Conservation (phyloP, 1,140 invertebrate species). For the Venustaconcha ellipsiformis region DNA sequence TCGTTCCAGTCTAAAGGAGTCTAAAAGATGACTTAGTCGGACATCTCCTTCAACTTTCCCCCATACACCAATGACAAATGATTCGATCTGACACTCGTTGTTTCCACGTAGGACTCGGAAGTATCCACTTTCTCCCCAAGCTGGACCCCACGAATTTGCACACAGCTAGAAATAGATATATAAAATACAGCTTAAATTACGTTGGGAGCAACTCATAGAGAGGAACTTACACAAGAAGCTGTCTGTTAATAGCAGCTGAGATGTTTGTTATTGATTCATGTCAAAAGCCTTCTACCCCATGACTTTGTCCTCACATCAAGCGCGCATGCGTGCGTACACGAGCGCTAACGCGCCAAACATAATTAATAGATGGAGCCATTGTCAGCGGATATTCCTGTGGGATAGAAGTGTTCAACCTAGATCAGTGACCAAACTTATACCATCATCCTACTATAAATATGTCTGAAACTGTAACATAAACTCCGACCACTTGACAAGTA, state of each 20-base stretch:
- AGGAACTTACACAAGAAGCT: not conserved
- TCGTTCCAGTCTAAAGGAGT: conserved; percentile 7
- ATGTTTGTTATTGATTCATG: too few relatives aligned
- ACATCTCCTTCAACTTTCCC: conserved; percentile 25
- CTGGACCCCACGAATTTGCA: conserved; percentile 88
- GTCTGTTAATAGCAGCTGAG: not conserved
- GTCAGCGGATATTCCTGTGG: too few relatives aligned
- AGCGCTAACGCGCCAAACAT: too few relatives aligned
- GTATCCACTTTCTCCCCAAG: conserved; percentile 84
- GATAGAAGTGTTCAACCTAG: too few relatives aligned
- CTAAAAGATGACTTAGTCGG: not conserved
- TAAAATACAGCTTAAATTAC: not conserved
- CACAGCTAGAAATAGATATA: conserved; percentile 73
- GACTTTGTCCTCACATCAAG: too few relatives aligned
- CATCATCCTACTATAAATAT: too few relatives aligned
- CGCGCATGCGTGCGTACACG: too few relatives aligned
- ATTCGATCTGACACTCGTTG: conserved; percentile 62
- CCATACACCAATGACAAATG: conserved; percentile 60
- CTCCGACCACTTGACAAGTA: too few relatives aligned
- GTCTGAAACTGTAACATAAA: too few relatives aligned
- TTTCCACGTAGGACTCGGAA: conserved; percentile 60
- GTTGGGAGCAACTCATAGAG: not conserved
- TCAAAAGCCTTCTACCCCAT: too few relatives aligned
- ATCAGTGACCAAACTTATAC: too few relatives aligned
- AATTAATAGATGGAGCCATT: too few relatives aligned